Percentiles rank a stretch among this genome's conserved stretches.
phyloP scores from a whole-genome alignment of 2,797 vertebrate species.

The Scyliorhinus canicula region DNA sequence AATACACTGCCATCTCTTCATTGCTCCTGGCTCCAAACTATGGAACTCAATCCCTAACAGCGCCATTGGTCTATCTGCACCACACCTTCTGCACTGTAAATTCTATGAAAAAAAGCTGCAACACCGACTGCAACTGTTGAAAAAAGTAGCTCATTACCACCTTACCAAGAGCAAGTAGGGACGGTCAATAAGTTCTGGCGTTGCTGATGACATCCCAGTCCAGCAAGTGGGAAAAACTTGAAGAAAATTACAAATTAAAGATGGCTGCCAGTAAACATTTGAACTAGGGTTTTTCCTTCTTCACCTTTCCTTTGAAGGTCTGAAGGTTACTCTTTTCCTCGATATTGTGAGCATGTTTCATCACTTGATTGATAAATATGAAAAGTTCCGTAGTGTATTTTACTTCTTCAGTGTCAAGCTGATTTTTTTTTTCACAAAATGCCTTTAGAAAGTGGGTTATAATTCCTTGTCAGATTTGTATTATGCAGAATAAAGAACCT shows the following conservation, averaged over 20 bases:
- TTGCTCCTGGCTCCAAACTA: not conserved
- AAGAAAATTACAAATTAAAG: not conserved
- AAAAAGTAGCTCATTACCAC: not conserved
- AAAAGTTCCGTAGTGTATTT: not conserved
- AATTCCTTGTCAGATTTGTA: constrained; percentile 36
- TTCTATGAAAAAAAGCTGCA: too few relatives aligned
- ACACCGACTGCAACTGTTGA: too few relatives aligned
- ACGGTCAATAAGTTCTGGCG: not conserved
- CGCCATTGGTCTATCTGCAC: not conserved
- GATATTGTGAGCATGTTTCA: not conserved
- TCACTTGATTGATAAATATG: not conserved
- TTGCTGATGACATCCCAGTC: not conserved
- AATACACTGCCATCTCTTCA: not conserved
- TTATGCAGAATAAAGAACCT: constrained; percentile 22
- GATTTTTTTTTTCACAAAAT: not conserved
- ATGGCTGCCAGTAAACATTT: not conserved
- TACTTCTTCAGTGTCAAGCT: not conserved
- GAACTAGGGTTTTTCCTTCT: not conserved
- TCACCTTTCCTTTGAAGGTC: not conserved
- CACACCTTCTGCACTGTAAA: too few relatives aligned
- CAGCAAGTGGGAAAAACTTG: not conserved
- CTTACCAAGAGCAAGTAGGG: not conserved
- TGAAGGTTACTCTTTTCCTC: not conserved
- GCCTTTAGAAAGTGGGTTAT: not conserved
- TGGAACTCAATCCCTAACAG: not conserved